Conservation (phyloP, 2,888 invertebrate genomes). For the Pterobdella sp. region DNA sequence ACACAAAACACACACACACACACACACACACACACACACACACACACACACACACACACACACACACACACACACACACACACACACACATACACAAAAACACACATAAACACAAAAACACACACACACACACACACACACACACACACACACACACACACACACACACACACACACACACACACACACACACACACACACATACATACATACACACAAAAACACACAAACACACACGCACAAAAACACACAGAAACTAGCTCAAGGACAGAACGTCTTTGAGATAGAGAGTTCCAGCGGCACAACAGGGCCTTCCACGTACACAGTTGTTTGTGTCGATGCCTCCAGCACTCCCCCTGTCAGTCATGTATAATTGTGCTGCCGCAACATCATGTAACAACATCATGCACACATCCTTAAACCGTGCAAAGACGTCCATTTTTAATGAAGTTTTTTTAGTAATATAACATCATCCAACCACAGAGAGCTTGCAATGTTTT, state of each 20-base stretch:
- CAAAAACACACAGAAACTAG: no score
- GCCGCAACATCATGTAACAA: no score
- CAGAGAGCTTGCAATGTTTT: background rate
- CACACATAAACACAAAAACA: conserved; percentile 9
- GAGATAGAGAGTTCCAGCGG: background rate
- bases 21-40: conserved; percentile 19
- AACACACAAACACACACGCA: no score
- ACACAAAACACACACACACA: conserved; percentile 13
- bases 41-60: conserved; percentile 21
- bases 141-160: conserved; percentile 8
- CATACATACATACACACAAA: background rate
- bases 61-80: conserved; percentile 13
- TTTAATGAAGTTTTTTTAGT: no score
- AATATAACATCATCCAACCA: background rate
- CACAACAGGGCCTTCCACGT: background rate
- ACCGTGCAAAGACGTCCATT: no score
- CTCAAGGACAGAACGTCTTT: background rate
- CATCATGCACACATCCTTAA: no score
- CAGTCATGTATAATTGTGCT: no score
- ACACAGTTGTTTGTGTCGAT: background rate
- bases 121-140: conserved; percentile 8
- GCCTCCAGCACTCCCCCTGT: background rate
- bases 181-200: background rate
- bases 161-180: background rate
- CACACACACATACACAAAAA: background rate